Evolutionary conservation across 1,140 invertebrate species (phyloP), one percentile per base, ranked within the genome.

Genomic region (Aphelenchoides besseyi): DNA sequence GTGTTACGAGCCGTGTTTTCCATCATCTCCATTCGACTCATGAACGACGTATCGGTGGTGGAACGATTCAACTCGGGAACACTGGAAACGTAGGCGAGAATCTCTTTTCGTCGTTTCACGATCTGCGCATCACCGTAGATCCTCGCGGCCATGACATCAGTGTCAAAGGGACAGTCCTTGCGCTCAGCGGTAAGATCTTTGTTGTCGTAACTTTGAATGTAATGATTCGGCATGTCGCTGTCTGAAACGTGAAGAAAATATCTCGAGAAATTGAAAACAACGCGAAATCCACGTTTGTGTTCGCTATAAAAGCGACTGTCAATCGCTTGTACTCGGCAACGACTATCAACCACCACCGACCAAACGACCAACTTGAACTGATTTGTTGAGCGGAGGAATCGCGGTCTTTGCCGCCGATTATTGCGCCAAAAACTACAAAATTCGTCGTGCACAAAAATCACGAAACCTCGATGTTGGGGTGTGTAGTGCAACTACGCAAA

Each of bases 21-120:
- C 85, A 93, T 92, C 69, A 91, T 89, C 81, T 93, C 90, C 79
- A 92, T 91, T 81, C 93, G 91, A 78, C 90, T 92, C 70, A 91
- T 87, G 83, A 92, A 93, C 64, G 53, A 68, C 2, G 18, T 16
- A 68, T 90, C 90, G 3, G 88, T 84, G 29, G 92, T 91, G 2
- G 91, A 85, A 54, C 87, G 85, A 75, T 92, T 90, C 54, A 90
- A 86, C 92, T 77, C 76, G 3, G 70, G 71, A 12, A 41, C 57
- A 1, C 41, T 18, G 5, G 29, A 28, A 2, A 74, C 52, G 5
- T 69, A 74, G 0, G 64, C 57, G 2, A 26, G 66, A 53, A 75
- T 73, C 53, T 75, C 68, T 12, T 55, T 62, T 37, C 71, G 66
- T 1, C 62, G 32, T 52, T 71, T 33, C 16, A 73, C 59, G 2